These are phyloP conservation scores for Branchipolynoe longqiensis DNA, from an alignment of 2,888 invertebrate species.

Conservation along the genomic window DNA sequence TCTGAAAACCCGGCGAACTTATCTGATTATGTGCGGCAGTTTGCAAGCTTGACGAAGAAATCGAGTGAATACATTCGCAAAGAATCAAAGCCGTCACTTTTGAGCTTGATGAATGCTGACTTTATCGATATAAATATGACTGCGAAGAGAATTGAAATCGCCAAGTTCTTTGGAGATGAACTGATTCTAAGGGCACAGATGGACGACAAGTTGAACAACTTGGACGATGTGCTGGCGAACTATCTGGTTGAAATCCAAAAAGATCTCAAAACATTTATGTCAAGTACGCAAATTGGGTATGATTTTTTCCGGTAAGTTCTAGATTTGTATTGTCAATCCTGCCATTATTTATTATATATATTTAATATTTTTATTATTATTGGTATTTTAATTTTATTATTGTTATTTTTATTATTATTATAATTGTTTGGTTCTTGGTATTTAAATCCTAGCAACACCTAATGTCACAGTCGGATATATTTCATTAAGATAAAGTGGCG, in stretches of 20 bases:
- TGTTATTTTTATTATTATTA: too few species aligned
- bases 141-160: neutral
- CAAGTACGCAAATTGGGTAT: neutral
- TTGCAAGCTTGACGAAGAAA: neutral
- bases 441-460: too few species aligned
- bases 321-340: too few species aligned
- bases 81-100: neutral
- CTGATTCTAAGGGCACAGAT: neutral
- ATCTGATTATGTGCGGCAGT: neutral
- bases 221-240: neutral
- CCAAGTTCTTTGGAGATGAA: neutral
- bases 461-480: too few species aligned
- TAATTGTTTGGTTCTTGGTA: too few species aligned
- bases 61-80: neutral
- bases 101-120: slow-evolving; percentile 10
- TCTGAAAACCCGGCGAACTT: neutral
- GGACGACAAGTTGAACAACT: neutral
- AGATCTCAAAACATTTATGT: neutral
- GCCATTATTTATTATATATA: too few species aligned
- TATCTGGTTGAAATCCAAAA: neutral
- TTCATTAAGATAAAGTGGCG: too few species aligned
- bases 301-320: slow-evolving; percentile 21
- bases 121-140: neutral
- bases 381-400: too few species aligned
- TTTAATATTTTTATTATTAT: too few species aligned